phyloP scores from a whole-genome alignment of 2,888 invertebrate genomes.

The Stenolophus ochropezus region DNA sequence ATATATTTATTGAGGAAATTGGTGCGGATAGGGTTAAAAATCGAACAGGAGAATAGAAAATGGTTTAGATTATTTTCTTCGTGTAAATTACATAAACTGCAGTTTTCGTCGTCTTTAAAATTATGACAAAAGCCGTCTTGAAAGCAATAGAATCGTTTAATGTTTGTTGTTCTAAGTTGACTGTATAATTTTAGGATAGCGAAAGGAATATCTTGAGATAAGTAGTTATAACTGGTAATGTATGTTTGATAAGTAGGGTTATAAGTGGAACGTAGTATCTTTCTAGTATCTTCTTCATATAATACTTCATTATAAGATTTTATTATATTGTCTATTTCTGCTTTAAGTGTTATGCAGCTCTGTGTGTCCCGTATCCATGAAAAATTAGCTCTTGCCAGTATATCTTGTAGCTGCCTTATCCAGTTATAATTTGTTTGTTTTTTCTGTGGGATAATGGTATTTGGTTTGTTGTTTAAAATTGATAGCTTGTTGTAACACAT shows the following conservation, averaged over 20 bases:
- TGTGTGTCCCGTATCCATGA: neutral
- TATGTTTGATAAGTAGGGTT: neutral
- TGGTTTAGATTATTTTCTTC: neutral
- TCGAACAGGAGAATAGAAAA: neutral
- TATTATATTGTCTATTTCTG: neutral
- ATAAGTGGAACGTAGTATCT: too few species aligned
- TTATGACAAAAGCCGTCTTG: constrained; percentile 16
- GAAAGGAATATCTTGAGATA: neutral
- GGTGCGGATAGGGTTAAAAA: neutral
- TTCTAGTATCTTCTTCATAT: neutral
- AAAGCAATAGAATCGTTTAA: neutral
- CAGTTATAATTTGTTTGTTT: neutral
- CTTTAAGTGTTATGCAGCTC: neutral
- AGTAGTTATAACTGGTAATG: constrained; percentile 3
- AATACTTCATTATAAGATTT: neutral
- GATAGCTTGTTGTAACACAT: too few species aligned
- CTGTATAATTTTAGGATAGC: neutral
- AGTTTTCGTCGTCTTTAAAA: neutral
- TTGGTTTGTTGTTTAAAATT: too few species aligned
- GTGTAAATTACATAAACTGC: neutral
- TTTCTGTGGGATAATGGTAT: too few species aligned
- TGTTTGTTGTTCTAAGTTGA: constrained; percentile 18
- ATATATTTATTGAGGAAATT: neutral
- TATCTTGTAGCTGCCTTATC: neutral
- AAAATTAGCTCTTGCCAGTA: neutral